Base-by-base conservation (phyloP, 2,888 invertebrate species). In the Drosophila hamatofila region DNA sequence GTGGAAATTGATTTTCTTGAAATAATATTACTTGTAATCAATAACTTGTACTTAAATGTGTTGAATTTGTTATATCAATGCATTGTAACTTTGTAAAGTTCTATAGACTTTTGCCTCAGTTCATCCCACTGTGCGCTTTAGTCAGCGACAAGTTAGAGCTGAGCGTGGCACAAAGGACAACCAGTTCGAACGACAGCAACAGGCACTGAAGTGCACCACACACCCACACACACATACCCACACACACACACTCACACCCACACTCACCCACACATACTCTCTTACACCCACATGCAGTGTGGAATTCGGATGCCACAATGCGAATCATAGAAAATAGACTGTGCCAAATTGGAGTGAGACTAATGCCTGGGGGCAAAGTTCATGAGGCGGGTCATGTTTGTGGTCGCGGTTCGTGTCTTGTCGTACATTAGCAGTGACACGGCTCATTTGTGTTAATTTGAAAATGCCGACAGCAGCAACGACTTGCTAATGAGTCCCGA, bases 191-290 rank as follows among this genome's bases (percentile, higher is more conserved):
- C 30, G 33, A 33, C 21, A 75, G 81, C 81, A 77, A 77, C 78
- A 81, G 81, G 67, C 78, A 48, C 46, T 33, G 66, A 80, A 80
- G 64, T 80, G 81, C 81, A 80, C 54, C 30, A 30, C 30, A 30
- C 9, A 30, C 27, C 51, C 39, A 56, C 44, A 71, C 30, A 61
- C 39, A 56, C 44, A 57, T 41, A 48, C 18, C 42, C 61, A 25
- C 23, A 23, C 33, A n/a, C 49, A 7, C 21, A 2, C 7, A 1
- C 37, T 14, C 46, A 54, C 56, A 48, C 30, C 48, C 61, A 21
- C 23, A 23, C 25, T 21, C 55, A 11, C 18, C 18, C 41, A 41
- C 41, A 30, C 11, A n/a, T n/a, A n/a, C n/a, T n/a, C n/a, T n/a
- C n/a, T n/a, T n/a, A n/a, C n/a, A n/a, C n/a, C n/a, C n/a, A n/a